Percentiles rank a stretch among this genome's conserved stretches.
Evolutionary conservation across 2,113 vertebrate genomes (phyloP).

Genomic region (Plecturocebus donacophilus): DNA sequence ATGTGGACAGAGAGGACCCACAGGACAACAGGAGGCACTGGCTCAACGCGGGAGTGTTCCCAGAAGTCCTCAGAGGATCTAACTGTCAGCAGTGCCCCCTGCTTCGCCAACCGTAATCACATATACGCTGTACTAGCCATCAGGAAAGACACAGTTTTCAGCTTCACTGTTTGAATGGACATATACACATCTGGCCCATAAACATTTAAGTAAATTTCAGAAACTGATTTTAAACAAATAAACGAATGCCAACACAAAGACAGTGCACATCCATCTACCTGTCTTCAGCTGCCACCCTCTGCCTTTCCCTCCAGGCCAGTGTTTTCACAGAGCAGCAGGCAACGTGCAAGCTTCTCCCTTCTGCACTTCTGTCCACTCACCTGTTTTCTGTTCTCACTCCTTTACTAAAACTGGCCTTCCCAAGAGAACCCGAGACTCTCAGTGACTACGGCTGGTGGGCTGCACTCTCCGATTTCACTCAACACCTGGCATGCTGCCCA

Average conservation of each 20-base stretch:
- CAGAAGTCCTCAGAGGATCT: not conserved
- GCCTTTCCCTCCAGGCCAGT: not conserved
- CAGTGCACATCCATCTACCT: rapidly evolving
- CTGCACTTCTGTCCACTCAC: rapidly evolving
- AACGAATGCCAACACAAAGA: not conserved
- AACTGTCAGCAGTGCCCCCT: rapidly evolving
- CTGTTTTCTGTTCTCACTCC: not conserved
- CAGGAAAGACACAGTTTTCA: rapidly evolving
- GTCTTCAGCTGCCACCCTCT: rapidly evolving
- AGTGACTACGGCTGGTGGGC: rapidly evolving
- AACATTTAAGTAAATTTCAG: not conserved
- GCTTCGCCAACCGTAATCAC: not conserved
- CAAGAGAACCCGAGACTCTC: rapidly evolving
- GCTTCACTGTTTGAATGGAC: no score
- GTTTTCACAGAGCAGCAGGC: not conserved
- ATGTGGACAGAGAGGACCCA: rapidly evolving
- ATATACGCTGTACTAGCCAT: rapidly evolving
- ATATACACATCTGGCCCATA: not conserved
- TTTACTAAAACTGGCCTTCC: not conserved
- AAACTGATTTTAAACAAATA: not conserved
- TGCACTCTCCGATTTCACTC: not conserved
- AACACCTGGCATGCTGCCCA: rapidly evolving
- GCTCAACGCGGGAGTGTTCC: rapidly evolving
- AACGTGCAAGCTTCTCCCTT: rapidly evolving
- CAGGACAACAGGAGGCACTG: rapidly evolving